Evolutionary conservation across 2,797 vertebrate species (phyloP).

Genomic region (Rhodeus uyekii): DNA sequence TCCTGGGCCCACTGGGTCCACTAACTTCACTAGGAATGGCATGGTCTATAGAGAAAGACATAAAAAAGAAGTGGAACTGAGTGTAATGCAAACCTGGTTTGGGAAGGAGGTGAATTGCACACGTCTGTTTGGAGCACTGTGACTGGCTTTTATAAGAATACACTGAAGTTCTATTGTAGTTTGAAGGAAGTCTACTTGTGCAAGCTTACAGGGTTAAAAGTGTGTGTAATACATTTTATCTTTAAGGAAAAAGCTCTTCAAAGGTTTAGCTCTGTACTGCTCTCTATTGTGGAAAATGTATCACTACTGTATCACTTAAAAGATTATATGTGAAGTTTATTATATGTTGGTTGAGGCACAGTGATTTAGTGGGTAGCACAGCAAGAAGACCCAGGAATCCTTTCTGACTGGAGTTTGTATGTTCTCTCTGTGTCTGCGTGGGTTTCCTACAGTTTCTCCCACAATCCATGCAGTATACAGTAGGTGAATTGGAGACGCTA

Average conservation of each 20-base stretch:
- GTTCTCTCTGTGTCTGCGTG: background rate
- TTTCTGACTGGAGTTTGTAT: background rate
- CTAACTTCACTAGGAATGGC: slow-evolving; percentile 31
- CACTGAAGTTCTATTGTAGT: background rate
- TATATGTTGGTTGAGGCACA: background rate
- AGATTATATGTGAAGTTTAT: slow-evolving; percentile 1
- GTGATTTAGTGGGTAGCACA: too few relatives aligned
- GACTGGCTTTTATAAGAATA: background rate
- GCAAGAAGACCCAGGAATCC: too few relatives aligned
- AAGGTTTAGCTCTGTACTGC: background rate
- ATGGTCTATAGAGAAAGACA: slow-evolving; percentile 13
- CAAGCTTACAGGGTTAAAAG: slow-evolving; percentile 1
- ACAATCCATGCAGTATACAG: too few relatives aligned
- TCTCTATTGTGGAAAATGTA: slow-evolving; percentile 50
- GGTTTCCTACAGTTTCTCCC: too few relatives aligned
- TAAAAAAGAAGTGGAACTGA: slow-evolving; percentile 20
- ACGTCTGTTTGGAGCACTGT: background rate
- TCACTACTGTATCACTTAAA: slow-evolving; percentile 40
- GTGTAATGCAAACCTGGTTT: background rate
- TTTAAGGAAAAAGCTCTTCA: slow-evolving; percentile 4
- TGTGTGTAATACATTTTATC: background rate
- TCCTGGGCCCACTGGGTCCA: slow-evolving; percentile 42
- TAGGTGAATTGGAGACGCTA: too few relatives aligned
- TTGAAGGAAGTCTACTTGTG: background rate
- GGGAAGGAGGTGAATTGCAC: background rate